Conservation (phyloP, 2,888 invertebrate species). For the Argynnis bischoffii region DNA sequence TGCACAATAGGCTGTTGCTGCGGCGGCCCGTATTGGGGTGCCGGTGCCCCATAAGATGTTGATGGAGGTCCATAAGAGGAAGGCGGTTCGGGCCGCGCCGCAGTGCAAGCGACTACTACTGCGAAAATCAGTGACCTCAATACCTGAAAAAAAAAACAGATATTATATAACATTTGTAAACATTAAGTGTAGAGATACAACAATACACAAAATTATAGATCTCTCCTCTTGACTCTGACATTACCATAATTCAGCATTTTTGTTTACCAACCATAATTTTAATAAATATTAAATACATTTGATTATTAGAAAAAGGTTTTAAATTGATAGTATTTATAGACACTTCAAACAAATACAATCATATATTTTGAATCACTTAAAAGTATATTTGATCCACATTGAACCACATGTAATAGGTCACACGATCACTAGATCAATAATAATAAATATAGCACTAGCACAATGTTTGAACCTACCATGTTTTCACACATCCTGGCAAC, state of each 20-base stretch:
- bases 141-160: conserved; percentile 66
- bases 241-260: too few species aligned
- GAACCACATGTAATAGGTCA: conserved; percentile 1
- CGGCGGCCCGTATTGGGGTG: conserved; percentile 87
- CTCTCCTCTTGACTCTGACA: too few species aligned
- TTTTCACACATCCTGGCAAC: conserved; percentile 74
- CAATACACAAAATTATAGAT: too few species aligned
- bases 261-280: too few species aligned
- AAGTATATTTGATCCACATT: conserved; percentile 2
- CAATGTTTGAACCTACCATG: conserved; percentile 68
- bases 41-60: conserved; percentile 78
- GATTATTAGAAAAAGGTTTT: too few species aligned
- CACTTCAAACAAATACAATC: neutral
- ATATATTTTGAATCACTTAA: neutral
- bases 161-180: neutral
- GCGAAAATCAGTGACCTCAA: conserved; percentile 70
- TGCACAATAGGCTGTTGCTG: conserved; percentile 90
- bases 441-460: conserved; percentile 44
- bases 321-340: too few species aligned
- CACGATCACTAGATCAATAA: conserved; percentile 47
- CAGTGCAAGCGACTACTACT: conserved; percentile 69
- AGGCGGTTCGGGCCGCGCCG: conserved; percentile 82
- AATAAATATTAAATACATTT: too few species aligned
- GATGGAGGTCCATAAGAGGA: conserved; percentile 83
- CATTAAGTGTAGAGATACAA: neutral